A percentile compares a stretch with the other conserved stretches of the same genome.
These are phyloP conservation scores for Nycticebus coucang DNA, from an alignment of 2,113 vertebrate species.

Conservation along the genomic window DNA sequence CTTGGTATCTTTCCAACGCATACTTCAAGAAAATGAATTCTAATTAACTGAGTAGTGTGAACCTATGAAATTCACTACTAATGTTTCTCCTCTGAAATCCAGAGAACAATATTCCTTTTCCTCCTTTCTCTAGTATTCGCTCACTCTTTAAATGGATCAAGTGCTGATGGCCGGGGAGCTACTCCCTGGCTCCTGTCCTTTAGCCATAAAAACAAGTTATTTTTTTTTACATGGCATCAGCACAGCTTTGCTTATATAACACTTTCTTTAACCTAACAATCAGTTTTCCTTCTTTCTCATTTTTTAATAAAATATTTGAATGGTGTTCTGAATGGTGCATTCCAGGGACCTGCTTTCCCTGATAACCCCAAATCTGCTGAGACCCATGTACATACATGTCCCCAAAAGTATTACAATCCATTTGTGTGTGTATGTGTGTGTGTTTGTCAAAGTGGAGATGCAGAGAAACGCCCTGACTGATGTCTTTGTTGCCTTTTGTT, in stretches of 20 bases:
- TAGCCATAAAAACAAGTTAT: slow-evolving; percentile 53
- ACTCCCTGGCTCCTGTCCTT: slow-evolving; percentile 8
- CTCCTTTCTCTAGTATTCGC: background rate
- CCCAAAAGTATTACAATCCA: background rate
- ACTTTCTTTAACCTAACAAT: slow-evolving; percentile 1
- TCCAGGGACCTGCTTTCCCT: background rate
- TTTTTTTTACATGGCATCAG: background rate
- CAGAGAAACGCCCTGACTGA: background rate
- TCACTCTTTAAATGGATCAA: slow-evolving; percentile 13
- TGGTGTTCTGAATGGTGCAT: background rate
- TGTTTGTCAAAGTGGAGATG: background rate
- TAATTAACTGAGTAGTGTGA: slow-evolving; percentile 26
- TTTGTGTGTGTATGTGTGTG: background rate
- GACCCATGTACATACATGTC: background rate
- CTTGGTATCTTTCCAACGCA: slow-evolving; percentile 52
- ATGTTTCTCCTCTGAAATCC: background rate
- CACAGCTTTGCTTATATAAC: slow-evolving; percentile 42
- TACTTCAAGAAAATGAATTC: background rate
- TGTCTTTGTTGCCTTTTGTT: slow-evolving; percentile 33
- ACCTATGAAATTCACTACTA: background rate
- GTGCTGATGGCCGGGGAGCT: background rate
- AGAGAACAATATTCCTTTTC: background rate
- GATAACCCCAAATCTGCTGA: background rate
- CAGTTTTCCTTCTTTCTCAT: slow-evolving; percentile 5
- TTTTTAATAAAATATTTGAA: slow-evolving; percentile 23